Conservation (phyloP, 2,888 invertebrate species). For the Cryptus armator region DNA sequence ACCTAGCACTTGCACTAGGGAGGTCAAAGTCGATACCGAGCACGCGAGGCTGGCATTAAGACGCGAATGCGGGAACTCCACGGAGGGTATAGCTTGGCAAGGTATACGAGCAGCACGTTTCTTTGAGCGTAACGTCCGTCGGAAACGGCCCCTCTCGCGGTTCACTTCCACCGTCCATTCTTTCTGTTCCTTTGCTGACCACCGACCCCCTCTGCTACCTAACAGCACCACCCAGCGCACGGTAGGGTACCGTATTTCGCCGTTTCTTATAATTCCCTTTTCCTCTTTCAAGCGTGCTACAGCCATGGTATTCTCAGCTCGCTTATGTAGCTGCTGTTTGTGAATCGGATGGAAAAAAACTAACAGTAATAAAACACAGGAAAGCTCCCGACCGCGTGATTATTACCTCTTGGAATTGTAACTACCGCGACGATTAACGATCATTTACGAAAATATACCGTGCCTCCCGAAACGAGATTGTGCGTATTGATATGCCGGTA, state of each 20-base stretch:
- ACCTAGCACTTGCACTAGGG: slow-evolving; percentile 43
- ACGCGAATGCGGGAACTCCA: slow-evolving; percentile 70
- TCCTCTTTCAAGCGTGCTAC: slow-evolving; percentile 26
- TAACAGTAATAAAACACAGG: slow-evolving; percentile 53
- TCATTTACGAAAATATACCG: slow-evolving; percentile 50
- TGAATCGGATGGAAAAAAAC: slow-evolving; percentile 54
- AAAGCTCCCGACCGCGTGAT: slow-evolving; percentile 47
- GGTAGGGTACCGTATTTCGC: slow-evolving; percentile 19
- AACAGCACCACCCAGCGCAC: slow-evolving; percentile 29
- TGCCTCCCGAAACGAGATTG: slow-evolving; percentile 30
- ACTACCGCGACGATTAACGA: slow-evolving; percentile 60
- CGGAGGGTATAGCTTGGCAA: slow-evolving; percentile 45
- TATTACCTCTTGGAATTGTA: slow-evolving; percentile 54
- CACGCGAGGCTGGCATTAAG: slow-evolving; percentile 77
- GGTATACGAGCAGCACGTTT: slow-evolving; percentile 67
- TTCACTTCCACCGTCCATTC: slow-evolving; percentile 47
- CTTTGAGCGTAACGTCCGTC: slow-evolving; percentile 70
- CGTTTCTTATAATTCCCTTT: slow-evolving; percentile 60
- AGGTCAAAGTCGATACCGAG: slow-evolving; percentile 75
- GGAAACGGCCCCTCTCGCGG: slow-evolving; percentile 65
- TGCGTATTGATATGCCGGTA: slow-evolving; percentile 21
- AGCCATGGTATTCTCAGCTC: slow-evolving; percentile 12
- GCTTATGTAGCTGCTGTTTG: background rate
- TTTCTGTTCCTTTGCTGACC: slow-evolving; percentile 48
- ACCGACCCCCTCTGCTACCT: slow-evolving; percentile 22